Conservation (phyloP, 2,797 vertebrate genomes). For the Platalea minor region DNA sequence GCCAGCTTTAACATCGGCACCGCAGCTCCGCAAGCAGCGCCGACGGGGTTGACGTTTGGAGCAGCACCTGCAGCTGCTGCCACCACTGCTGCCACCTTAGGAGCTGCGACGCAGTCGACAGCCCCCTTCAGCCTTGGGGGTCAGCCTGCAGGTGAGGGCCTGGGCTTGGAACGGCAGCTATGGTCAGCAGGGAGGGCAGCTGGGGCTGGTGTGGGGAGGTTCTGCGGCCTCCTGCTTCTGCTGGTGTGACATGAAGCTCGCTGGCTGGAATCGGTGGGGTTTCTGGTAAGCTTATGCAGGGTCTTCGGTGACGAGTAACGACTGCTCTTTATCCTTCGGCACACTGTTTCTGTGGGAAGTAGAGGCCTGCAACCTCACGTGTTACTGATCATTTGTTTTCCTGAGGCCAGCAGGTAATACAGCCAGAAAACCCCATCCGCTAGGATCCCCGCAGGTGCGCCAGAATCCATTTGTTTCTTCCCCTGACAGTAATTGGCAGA, state of each 20-base stretch:
- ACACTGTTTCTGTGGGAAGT: no score
- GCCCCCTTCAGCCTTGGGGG: conserved; percentile 71
- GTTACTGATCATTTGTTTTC: no score
- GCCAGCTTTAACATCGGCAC: neutral
- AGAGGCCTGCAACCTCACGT: no score
- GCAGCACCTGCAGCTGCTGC: neutral
- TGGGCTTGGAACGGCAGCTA: neutral
- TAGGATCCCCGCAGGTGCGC: no score
- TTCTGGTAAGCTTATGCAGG: rapidly evolving
- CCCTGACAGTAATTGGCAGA: no score
- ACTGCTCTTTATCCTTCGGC: neutral
- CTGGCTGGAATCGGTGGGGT: neutral
- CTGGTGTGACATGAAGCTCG: rapidly evolving
- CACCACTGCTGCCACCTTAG: neutral
- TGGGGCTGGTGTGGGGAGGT: neutral
- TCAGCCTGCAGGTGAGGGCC: conserved; percentile 54
- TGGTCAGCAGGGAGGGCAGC: rapidly evolving
- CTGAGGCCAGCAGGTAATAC: no score
- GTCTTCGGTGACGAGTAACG: no score
- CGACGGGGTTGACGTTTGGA: conserved; percentile 52
- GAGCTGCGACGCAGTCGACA: conserved; percentile 40
- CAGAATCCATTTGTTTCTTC: no score
- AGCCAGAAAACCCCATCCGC: no score
- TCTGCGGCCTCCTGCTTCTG: neutral
- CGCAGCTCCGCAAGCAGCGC: neutral